Evolutionary conservation across 2,797 vertebrate species (phyloP), one percentile per base, ranked within the genome.

Genomic region (Gastrophryne carolinensis): DNA sequence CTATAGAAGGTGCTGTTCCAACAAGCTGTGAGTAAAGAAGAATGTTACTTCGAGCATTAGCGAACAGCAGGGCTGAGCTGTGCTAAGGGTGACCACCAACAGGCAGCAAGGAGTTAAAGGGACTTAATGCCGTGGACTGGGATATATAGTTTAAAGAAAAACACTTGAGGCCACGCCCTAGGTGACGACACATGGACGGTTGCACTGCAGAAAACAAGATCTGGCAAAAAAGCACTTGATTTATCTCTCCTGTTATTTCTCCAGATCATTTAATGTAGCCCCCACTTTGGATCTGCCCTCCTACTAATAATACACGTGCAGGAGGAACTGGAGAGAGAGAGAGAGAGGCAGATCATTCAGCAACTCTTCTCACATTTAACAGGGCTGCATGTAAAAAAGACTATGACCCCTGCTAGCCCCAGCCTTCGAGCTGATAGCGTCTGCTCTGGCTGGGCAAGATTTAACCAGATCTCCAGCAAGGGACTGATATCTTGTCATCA

Each of bases 181-280:
- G 79, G 64, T 87, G 85, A 86, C 85, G 85, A 84, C 83, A 86
- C 79, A 81, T 77, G 81, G 83, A 87, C 75, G 75, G 84, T 86
- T 85, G 81, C 79, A 79, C 68, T 81, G 78, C 79, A 79, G 83
- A 75, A 79, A 79, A 85, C 83, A 83, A 83, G 82, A 82, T 81
- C 61, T 79, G 74, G 73, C 60, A 34, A 71, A 34, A 71, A 64
- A 47, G 23, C 75, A 71, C 17, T 49, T 78, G 75, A 78, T 72
- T 64, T 77, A 77, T 70, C 58, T 68, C 44, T 29, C 66, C 50
- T 70, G 67, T 62, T 71, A 57, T 68, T 27, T 50, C 58, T 54
- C 27, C 35, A 27, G 35, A 71, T 72, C 49, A 72, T 72, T 58
- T 49, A 29, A 58, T 23, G 66, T 53, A 65, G 67, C 68, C 67